Evolutionary conservation across 2,888 invertebrate species (phyloP), one percentile per base, ranked within the genome.

Genomic region (Thalpophila matura): DNA sequence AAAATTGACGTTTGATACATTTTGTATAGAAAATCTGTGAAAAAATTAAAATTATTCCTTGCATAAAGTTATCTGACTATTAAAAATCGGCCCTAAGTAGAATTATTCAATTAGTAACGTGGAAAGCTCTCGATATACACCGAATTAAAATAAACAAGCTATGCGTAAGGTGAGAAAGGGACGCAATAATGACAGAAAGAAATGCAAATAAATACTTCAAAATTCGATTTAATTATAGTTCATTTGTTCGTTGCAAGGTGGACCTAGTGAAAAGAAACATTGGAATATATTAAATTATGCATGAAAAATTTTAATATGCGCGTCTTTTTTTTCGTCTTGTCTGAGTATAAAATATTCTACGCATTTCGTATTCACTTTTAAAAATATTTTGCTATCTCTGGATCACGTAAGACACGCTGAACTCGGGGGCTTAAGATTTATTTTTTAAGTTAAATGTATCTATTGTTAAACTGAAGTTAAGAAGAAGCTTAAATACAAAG

Each of bases 41-140:
- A n/a, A n/a, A n/a, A n/a, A n/a, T n/a, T n/a, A n/a, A n/a, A n/a
- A n/a, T n/a, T n/a, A n/a, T n/a, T n/a, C n/a, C n/a, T n/a, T n/a
- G n/a, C n/a, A n/a, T n/a, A n/a, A n/a, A n/a, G n/a, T n/a, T n/a
- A n/a, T n/a, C n/a, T n/a, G n/a, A n/a, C n/a, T n/a, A n/a, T n/a
- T n/a, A n/a, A n/a, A n/a, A n/a, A n/a, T n/a, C n/a, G n/a, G n/a
- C n/a, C n/a, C n/a, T n/a, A n/a, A n/a, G 65, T 72, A 77, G 68
- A 84, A 83, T 85, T 86, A 85, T 87, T 85, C 80, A 86, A 87
- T 86, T 87, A 86, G 74, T 79, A 60, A 49, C 35, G 29, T 40
- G n/a, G 35, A 42, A 20, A 27, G 24, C 20, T 45, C 6, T 35
- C 7, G 6, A 26, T 24, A 40, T 33, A 12, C 9, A 45, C 16